These are phyloP conservation scores for Maniola hyperantus DNA, from an alignment of 2,888 invertebrate species.

Conservation along the genomic window DNA sequence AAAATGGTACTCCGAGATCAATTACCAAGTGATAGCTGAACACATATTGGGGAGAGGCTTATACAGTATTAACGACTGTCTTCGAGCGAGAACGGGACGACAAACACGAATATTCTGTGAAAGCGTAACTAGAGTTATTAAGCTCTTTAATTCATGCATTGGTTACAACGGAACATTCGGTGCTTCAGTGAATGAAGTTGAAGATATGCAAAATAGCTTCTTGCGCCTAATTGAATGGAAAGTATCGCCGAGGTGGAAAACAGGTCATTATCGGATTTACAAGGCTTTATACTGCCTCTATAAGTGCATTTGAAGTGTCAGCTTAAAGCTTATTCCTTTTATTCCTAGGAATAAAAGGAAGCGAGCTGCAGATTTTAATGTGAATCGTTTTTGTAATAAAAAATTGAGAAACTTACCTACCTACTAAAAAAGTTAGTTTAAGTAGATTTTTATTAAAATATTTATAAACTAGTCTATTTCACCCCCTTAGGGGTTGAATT, in stretches of 20 bases:
- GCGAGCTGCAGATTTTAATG: slow-evolving; percentile 1
- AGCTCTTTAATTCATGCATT: slow-evolving; percentile 32
- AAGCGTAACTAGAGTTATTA: slow-evolving; percentile 25
- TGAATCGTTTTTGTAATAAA: background rate
- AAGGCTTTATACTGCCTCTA: slow-evolving; percentile 16
- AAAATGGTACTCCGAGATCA: slow-evolving; percentile 18
- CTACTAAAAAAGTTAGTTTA: background rate
- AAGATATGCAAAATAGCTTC: slow-evolving; percentile 20
- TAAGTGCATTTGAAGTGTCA: slow-evolving; percentile 12
- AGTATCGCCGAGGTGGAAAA: slow-evolving; percentile 3
- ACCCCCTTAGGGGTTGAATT: no score
- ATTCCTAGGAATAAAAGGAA: no score
- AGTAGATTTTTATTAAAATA: no score
- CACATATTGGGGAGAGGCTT: slow-evolving; percentile 23
- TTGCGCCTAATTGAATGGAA: slow-evolving; percentile 21
- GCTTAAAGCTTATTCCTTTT: slow-evolving; percentile 13
- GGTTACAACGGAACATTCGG: slow-evolving; percentile 26
- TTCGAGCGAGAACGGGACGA: slow-evolving; percentile 25
- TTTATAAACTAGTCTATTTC: no score
- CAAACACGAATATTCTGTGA: slow-evolving; percentile 24
- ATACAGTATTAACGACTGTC: slow-evolving; percentile 24
- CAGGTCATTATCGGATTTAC: slow-evolving; percentile 18
- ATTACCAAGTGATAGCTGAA: slow-evolving; percentile 24
- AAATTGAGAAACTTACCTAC: background rate
- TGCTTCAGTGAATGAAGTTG: slow-evolving; percentile 25